Base-by-base conservation (phyloP, 1,140 invertebrate genomes). In the Drosophila gunungcola region DNA sequence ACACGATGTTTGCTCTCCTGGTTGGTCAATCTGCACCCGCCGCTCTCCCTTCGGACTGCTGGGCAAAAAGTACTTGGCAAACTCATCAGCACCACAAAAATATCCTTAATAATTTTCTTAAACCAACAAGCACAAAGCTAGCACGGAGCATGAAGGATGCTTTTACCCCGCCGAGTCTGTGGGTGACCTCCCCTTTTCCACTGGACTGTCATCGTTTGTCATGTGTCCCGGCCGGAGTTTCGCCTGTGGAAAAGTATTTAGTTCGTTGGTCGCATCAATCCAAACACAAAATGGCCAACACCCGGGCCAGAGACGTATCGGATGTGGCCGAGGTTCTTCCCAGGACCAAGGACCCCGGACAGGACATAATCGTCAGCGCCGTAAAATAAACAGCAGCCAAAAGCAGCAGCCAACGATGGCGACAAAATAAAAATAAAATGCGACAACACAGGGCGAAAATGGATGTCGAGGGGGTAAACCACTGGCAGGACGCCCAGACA, bases 101-200 rank as follows among this genome's bases (percentile, higher is more conserved):
- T 90, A 90, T 90, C 85, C 85, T 90, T 90, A 90, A 90, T 90
- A 90, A 90, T 90, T 90, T 90, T 90, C 85, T 90, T 90, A 90
- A 90, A 90, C 86, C 85, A 90, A 90, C 85, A 90, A 83, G 75
- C 80, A 88, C 76, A 88, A 89, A 89, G 84, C 84, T 65, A 75
- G 73, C 73, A 75, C 49, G 45, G 12, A 57, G 69, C 62, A 55
- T 72, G 80, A 83, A 88, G 83, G 84, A 88, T 89, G 83, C 83
- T 88, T 88, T 86, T 86, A 86, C 84, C 84, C 79, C 7, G 21
- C 79, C 7, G 21, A 34, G 12, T 27, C 43, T 52, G 49, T 36
- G 49, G 29, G 2, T 27, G 12, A 21, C 10, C 43, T 6, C 11
- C n/a, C 21, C 54, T 7, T 11, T 43, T 16, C 43, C 39, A 3